These are phyloP conservation scores for Aptenodytes patagonicus DNA, from an alignment of 2,113 vertebrate genomes.

Conservation along the genomic window DNA sequence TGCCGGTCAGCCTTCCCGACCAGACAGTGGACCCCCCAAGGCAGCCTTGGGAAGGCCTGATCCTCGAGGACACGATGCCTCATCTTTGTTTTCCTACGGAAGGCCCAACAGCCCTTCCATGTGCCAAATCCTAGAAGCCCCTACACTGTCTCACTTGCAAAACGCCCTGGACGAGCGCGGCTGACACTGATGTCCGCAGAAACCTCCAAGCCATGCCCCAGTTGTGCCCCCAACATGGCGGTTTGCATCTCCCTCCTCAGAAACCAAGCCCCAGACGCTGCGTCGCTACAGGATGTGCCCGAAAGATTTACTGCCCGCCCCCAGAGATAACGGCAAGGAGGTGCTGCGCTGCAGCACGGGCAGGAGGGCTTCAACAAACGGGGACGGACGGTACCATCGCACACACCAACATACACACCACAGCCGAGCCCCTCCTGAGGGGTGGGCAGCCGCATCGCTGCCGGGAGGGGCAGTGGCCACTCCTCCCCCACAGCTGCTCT, in stretches of 20 bases:
- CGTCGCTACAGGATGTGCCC: accelerated
- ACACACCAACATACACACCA: accelerated
- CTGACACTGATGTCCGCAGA: accelerated
- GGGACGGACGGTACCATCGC: accelerated
- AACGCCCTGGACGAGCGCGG: accelerated
- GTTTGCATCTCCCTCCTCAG: not conserved
- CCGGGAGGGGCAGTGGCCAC: accelerated
- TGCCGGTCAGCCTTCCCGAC: accelerated
- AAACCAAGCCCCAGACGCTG: accelerated
- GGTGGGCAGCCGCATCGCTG: accelerated
- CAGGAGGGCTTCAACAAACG: not conserved
- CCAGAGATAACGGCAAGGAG: not conserved
- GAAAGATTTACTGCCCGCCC: not conserved
- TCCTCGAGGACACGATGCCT: accelerated
- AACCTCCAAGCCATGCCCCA: not conserved
- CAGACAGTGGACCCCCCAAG: too few species aligned
- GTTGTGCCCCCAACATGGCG: accelerated
- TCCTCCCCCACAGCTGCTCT: not conserved
- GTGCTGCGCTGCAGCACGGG: not conserved
- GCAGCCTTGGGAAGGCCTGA: not conserved
- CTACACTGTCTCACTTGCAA: accelerated
- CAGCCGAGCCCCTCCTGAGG: accelerated
- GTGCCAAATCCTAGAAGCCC: not conserved
- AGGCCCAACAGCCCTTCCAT: not conserved
- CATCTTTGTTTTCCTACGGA: not conserved